Base-by-base conservation (phyloP, 1,140 invertebrate species). In the Drosophila burlai region DNA sequence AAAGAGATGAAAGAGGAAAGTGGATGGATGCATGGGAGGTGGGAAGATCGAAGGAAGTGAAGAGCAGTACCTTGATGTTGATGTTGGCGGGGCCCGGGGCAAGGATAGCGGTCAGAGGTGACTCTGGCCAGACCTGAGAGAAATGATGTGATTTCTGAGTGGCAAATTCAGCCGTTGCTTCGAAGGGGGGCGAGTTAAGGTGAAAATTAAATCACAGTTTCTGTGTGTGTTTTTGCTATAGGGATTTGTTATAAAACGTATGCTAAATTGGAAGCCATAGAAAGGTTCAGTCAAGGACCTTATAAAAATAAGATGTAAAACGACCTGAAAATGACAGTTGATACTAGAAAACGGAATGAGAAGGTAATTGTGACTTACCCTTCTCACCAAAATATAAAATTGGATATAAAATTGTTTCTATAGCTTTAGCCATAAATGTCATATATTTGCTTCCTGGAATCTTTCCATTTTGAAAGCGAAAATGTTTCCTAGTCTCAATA, bases 101-200 rank as follows among this genome's bases (percentile, higher is more conserved):
- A 60, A 31, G 43, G 54, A 52, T 36, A 31, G 24, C 62, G 71
- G 50, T 47, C 42, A 55, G 52, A 73, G 72, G 69, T 49, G 49
- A 45, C 21, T 42, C 21, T 7, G 47, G 47, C 26, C 34, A 42
- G 50, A 62, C 49, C 49, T 42, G 29, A 75, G 72, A 64, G 72
- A 59, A 64, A 49, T 74, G 50, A 75, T 75, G 71, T 75, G 72
- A 75, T 64, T 75, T 64, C 59, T 64, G 45, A 74, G 47, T 64
- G 40, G 34, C 18, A 26, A 43, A 34, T 36, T 61, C 68, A 46
- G 57, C 55, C 59, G 29, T 52, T 73, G 54, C 45, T 57, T 58
- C 29, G 38, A 65, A 52, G 52, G 38, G 38, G 50, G n/a, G 26
- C 18, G 26, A 24, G 52, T 34, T 9, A 57, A 52, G 74, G 52